These are phyloP conservation scores for Epistrophe eligans DNA, from an alignment of 2,888 invertebrate species.

Conservation along the genomic window DNA sequence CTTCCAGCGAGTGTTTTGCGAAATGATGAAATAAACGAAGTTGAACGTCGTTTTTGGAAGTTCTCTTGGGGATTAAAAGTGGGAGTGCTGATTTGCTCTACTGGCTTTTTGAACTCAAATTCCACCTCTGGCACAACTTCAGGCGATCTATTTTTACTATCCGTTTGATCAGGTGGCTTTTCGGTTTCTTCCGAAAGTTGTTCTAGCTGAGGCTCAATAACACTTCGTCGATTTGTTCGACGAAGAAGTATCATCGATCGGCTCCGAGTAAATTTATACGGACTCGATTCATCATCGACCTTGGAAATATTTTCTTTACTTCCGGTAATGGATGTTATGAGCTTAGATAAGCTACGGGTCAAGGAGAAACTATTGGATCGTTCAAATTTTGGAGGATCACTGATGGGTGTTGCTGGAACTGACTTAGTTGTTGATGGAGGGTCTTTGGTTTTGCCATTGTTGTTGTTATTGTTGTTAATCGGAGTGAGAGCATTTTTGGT, in stretches of 20 bases:
- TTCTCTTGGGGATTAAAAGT: slow-evolving; percentile 79
- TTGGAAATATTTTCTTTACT: slow-evolving; percentile 83
- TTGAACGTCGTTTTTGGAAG: slow-evolving; percentile 81
- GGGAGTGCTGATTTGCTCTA: slow-evolving; percentile 25
- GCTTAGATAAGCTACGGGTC: slow-evolving; percentile 81
- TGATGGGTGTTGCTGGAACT: slow-evolving; percentile 57
- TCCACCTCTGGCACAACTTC: slow-evolving; percentile 61
- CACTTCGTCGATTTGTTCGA: slow-evolving; percentile 82
- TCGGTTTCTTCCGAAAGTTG: slow-evolving; percentile 83
- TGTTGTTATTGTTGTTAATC: slow-evolving; percentile 40
- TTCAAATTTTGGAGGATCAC: slow-evolving; percentile 81
- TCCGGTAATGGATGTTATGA: slow-evolving; percentile 82
- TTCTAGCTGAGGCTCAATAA: slow-evolving; percentile 82
- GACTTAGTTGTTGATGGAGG: slow-evolving; percentile 17
- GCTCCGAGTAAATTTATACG: slow-evolving; percentile 82
- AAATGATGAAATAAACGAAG: slow-evolving; percentile 81
- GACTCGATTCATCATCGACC: slow-evolving; percentile 75
- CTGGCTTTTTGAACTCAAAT: slow-evolving; percentile 74
- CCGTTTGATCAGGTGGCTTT: slow-evolving; percentile 79
- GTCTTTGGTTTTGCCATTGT: slow-evolving; percentile 68
- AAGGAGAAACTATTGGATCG: slow-evolving; percentile 83
- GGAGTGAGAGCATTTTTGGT: slow-evolving; percentile 39
- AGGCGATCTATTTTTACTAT: slow-evolving; percentile 72
- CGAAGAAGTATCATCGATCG: slow-evolving; percentile 82
- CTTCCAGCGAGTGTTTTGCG: slow-evolving; percentile 80